These are phyloP conservation scores for Pteropus alecto DNA, from an alignment of 2,113 vertebrate species.

Conservation along the genomic window DNA sequence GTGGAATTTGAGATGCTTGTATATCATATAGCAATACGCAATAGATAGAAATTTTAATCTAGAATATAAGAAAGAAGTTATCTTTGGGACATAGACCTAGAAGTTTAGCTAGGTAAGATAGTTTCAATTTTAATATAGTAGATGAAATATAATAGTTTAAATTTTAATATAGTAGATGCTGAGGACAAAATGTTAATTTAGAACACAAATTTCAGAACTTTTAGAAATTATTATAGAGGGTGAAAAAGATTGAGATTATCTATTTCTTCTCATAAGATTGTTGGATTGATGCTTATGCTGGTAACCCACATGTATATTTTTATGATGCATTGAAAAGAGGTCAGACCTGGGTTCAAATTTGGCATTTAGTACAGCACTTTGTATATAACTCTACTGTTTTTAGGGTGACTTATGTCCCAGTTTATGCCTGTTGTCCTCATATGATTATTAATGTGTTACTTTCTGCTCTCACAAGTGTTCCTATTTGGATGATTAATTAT, in stretches of 20 bases:
- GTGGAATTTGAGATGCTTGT: background rate
- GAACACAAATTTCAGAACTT: background rate
- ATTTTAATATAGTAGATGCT: background rate
- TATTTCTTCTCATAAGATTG: background rate
- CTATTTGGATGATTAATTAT: background rate
- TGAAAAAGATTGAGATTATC: background rate
- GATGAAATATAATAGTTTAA: background rate
- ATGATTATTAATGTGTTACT: background rate
- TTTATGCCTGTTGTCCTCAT: background rate
- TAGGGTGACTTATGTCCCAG: background rate
- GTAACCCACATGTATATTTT: background rate
- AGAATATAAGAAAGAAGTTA: background rate
- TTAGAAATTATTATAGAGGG: background rate
- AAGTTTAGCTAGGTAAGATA: background rate
- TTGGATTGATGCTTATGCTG: background rate
- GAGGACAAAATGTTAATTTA: conserved; percentile 7
- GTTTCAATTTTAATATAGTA: background rate
- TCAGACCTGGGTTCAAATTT: background rate
- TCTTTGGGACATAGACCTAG: background rate
- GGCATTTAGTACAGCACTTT: background rate
- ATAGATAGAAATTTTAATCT: background rate
- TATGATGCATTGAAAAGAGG: background rate
- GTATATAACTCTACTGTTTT: background rate
- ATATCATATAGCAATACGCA: background rate
- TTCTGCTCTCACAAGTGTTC: background rate